Percentiles rank a stretch among this genome's conserved stretches.
Evolutionary conservation across 2,888 invertebrate species (phyloP).

Genomic region (Philonicus albiceps): DNA sequence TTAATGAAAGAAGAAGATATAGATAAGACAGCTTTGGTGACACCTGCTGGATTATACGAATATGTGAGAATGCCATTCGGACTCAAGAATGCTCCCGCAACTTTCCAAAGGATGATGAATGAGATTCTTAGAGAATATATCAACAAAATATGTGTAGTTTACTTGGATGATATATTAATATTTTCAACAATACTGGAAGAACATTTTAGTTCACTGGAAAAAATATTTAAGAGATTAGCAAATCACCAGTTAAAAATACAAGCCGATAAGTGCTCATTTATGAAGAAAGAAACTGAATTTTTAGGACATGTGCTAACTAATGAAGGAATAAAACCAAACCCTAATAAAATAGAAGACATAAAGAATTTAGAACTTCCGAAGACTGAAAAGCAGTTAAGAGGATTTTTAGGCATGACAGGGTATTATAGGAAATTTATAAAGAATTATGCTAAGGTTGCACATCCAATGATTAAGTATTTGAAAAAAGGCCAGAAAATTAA

Average conservation of each 20-base stretch:
- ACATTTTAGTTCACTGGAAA: background rate
- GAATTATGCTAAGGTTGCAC: too few species aligned
- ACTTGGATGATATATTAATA: background rate
- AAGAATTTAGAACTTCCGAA: too few species aligned
- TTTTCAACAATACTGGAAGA: background rate
- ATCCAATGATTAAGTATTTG: too few species aligned
- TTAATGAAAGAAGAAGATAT: background rate
- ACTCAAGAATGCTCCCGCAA: too few species aligned
- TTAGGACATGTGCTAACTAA: constrained; percentile 5
- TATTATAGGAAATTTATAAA: too few species aligned
- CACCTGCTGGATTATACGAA: too few species aligned
- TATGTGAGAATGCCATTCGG: too few species aligned
- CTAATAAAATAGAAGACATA: too few species aligned
- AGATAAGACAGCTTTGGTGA: too few species aligned
- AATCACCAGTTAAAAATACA: background rate
- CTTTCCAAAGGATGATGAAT: constrained; percentile 9
- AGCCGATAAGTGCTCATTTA: background rate
- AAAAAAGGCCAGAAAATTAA: too few species aligned
- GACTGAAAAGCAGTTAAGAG: too few species aligned
- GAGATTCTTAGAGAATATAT: constrained; percentile 4
- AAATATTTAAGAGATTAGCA: background rate
- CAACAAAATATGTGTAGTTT: constrained; percentile 24
- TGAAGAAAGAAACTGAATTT: background rate
- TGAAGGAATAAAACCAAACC: background rate
- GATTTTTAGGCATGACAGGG: too few species aligned